A percentile compares a stretch with the other conserved stretches of the same genome.
Evolutionary conservation across 30 jellyfish, hydroid and myxozoan genomes (phyloP).

Genomic region (Chrysaora quinquecirrha): DNA sequence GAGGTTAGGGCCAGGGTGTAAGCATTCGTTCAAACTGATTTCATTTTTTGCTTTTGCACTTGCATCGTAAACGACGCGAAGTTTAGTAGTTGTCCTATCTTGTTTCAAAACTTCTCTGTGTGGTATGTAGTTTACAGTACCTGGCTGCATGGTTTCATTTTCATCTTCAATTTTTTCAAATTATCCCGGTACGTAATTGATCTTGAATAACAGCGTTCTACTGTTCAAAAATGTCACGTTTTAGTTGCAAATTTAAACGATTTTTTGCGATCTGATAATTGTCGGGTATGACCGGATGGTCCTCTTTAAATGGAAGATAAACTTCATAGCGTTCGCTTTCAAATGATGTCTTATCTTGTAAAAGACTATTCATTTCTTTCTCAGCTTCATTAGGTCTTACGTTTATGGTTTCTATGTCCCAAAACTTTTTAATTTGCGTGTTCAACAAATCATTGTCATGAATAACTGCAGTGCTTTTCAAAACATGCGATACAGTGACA

Average conservation of each 20-base stretch:
- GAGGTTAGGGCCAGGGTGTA: slow-evolving; percentile 37
- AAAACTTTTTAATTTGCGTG: slow-evolving; percentile 9
- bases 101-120: slow-evolving; percentile 16
- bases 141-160: background rate
- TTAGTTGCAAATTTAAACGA: no score
- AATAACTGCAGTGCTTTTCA: background rate
- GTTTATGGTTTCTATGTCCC: slow-evolving; percentile 20
- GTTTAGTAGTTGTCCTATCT: slow-evolving; percentile 19
- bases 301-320: no score
- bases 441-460: background rate
- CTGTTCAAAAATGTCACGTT: slow-evolving; percentile 23
- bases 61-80: slow-evolving; percentile 45
- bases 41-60: slow-evolving; percentile 32
- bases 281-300: slow-evolving; percentile 14
- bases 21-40: slow-evolving; percentile 19
- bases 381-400: no score
- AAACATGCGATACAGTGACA: slow-evolving; percentile 19
- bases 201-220: slow-evolving; percentile 24
- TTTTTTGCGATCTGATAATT: slow-evolving; percentile 6
- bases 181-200: slow-evolving; percentile 2
- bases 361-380: no score
- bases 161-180: slow-evolving; percentile 7
- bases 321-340: no score
- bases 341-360: no score
- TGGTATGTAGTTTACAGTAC: slow-evolving; percentile 20